Conservation (phyloP, 2,113 vertebrate species). For the Macaca fascicularis region T2T-MFA8v1.1 NC_088387.1:20845001-20845500, state of each 20-base stretch:
- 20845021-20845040: background rate
- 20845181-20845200: background rate
- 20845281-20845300: too few species aligned
- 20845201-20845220: background rate
- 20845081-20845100: background rate
- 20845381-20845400: background rate
- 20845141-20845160: background rate
- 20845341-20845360: background rate
- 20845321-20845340: background rate
- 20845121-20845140: background rate
- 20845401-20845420: background rate
- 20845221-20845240: background rate
- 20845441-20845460: background rate
- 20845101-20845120: background rate
- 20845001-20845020: background rate
- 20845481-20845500: background rate
- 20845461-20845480: background rate
- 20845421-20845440: too few species aligned
- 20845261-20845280: too few species aligned
- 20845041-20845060: background rate
- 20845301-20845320: background rate
- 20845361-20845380: background rate
- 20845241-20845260: background rate
- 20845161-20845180: rapidly evolving
- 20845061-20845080: background rate